phyloP scores from a whole-genome alignment of 2,888 invertebrate species.

The Chydorus sphaericus region DNA sequence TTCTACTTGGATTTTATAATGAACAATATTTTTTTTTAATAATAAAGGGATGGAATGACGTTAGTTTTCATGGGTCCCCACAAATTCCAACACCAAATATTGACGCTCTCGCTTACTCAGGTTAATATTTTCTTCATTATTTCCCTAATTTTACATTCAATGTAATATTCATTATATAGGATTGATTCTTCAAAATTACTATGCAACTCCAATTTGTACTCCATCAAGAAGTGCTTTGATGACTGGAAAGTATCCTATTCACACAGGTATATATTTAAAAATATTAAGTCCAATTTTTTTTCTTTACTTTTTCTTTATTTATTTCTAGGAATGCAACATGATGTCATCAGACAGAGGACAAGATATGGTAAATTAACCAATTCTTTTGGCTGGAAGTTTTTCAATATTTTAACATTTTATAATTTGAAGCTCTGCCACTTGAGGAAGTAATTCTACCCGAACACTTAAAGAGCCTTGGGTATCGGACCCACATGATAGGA shows the following conservation, averaged over 20 bases:
- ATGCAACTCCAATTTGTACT: constrained; percentile 80
- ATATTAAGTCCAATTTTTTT: background rate
- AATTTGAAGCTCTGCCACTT: constrained; percentile 57
- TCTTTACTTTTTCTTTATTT: too few species aligned
- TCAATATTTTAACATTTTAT: background rate
- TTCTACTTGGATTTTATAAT: too few species aligned
- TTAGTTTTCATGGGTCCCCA: constrained; percentile 76
- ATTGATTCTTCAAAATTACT: constrained; percentile 67
- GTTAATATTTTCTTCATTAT: constrained; percentile 27
- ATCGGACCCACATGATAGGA: constrained; percentile 67
- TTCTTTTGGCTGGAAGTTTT: background rate
- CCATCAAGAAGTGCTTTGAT: constrained; percentile 76
- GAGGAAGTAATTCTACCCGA: constrained; percentile 66
- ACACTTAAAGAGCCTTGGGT: constrained; percentile 63
- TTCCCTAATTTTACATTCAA: background rate
- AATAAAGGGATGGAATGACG: constrained; percentile 79
- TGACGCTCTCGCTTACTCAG: constrained; percentile 71
- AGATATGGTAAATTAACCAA: background rate
- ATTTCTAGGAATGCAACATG: constrained; percentile 6
- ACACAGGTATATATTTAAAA: constrained; percentile 46
- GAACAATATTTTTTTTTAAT: background rate
- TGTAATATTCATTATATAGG: too few species aligned
- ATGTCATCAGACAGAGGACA: background rate
- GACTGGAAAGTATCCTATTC: constrained; percentile 85
- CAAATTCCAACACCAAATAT: constrained; percentile 84